Evolutionary conservation across 2,797 vertebrate genomes (phyloP), one percentile per base, ranked within the genome.

Genomic region (Silurus lanzhouensis): DNA sequence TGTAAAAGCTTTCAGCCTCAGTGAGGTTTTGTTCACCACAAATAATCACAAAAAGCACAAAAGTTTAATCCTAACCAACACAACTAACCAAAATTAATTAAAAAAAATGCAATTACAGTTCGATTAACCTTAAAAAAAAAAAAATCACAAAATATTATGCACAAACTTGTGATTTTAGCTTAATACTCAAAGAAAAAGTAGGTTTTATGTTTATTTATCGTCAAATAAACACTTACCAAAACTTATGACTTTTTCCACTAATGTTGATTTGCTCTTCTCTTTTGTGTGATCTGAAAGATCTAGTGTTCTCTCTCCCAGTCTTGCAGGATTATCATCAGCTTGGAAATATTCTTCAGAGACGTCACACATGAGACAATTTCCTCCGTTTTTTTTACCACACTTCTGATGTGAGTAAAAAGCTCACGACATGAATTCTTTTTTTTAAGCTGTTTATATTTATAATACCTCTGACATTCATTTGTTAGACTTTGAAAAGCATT

Each of bases 191-290:
- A 31, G 27, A 6, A 6, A 17, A 68, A 68, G 14, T 38, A 38
- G 38, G 38, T 38, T 38, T 38, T 58, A 38, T 38, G 6, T 10
- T 19, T 14, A 19, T 20, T 20, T 12, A 22, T 27, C 17, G 25
- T 27, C 14, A 76, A 76, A n/a, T 76, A 0, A 57, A 55, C 22
- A 76, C 75, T 60, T 78, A 60, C 25, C 38, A 15, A 38, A 46
- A 6, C 6, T 0, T 7, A 7, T 2, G 66, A 31, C 0, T 1
- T 2, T 31, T 67, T 6, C 25, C 5, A 0, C 3, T 2, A 38
- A 4, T 38, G 5, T 15, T 46, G 68, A 20, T 20, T 3, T 67
- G 25, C 25, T 67, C 4, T 15, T 38, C 66, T 68, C 31, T 17
- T 68, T 66, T 66, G 63, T 66, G n/a, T 66, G 27, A 68, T 44